Percentiles rank a stretch among this genome's conserved stretches.
Evolutionary conservation across 2,113 vertebrate genomes (phyloP).

Genomic region (Natator depressus): DNA sequence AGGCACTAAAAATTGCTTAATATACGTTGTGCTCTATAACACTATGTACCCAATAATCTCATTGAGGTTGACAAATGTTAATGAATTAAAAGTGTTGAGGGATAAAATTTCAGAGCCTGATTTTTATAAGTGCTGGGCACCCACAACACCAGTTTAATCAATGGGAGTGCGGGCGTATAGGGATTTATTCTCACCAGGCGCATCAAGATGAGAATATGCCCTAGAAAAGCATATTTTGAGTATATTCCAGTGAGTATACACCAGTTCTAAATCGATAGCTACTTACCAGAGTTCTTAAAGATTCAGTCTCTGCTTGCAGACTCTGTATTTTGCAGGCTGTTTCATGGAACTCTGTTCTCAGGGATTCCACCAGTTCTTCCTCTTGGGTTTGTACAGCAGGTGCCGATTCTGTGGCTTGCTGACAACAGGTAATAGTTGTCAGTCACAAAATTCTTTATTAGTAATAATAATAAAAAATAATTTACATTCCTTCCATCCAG

Average conservation of each 20-base stretch:
- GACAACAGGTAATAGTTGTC: neutral
- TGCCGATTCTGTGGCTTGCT: constrained; percentile 76
- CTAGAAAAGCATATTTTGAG: neutral
- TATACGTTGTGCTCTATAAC: neutral
- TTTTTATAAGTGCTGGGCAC: neutral
- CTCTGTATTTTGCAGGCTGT: constrained; percentile 90
- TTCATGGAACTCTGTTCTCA: constrained; percentile 86
- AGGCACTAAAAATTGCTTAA: neutral
- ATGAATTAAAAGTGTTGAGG: neutral
- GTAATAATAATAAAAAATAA: neutral
- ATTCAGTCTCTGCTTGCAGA: constrained; percentile 93
- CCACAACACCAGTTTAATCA: neutral
- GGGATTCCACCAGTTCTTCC: constrained; percentile 84
- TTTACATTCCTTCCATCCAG: neutral
- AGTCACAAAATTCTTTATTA: neutral
- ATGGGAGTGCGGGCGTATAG: neutral
- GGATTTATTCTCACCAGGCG: neutral
- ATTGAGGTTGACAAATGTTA: neutral
- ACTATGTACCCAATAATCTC: neutral
- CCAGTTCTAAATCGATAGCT: neutral
- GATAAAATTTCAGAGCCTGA: neutral
- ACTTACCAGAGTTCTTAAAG: constrained; percentile 90
- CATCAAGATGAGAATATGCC: neutral
- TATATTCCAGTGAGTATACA: neutral
- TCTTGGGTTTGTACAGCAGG: constrained; percentile 82